phyloP scores from a whole-genome alignment of 2,888 invertebrate genomes.

The Syritta pipiens region DNA sequence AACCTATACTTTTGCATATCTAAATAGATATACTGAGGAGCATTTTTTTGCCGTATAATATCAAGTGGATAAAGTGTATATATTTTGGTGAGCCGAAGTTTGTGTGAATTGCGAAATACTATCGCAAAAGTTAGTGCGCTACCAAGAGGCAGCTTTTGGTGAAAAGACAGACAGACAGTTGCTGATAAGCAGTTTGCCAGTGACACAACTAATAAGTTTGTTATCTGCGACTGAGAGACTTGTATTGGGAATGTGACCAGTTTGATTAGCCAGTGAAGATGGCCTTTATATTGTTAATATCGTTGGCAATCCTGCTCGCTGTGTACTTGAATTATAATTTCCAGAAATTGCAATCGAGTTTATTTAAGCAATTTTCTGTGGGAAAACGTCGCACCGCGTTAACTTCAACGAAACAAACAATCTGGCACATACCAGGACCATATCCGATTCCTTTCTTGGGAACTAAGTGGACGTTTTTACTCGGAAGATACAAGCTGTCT shows the following conservation, averaged over 20 bases:
- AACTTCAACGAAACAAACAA: conserved; percentile 31
- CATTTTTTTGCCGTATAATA: not conserved
- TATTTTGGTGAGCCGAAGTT: conserved; percentile 15
- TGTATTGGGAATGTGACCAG: conserved; percentile 43
- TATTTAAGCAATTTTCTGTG: conserved; percentile 23
- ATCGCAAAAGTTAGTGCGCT: conserved; percentile 16
- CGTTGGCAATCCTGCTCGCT: conserved; percentile 75
- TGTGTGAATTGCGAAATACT: conserved; percentile 17
- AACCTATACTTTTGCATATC: conserved; percentile 31
- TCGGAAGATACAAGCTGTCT: conserved; percentile 84
- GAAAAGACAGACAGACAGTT: not conserved
- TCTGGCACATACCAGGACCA: conserved; percentile 86
- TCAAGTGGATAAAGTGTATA: conserved; percentile 4
- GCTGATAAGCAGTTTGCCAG: too few relatives aligned
- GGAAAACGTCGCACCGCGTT: conserved; percentile 22
- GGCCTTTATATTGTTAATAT: conserved; percentile 77
- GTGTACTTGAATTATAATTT: conserved; percentile 76
- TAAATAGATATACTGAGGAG: conserved; percentile 23
- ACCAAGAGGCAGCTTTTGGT: conserved; percentile 10
- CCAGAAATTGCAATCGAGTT: conserved; percentile 72
- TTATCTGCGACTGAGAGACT: conserved; percentile 6
- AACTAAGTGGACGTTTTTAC: conserved; percentile 88
- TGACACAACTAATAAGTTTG: conserved; percentile 38
- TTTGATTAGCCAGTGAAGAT: conserved; percentile 67
- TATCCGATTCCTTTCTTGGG: conserved; percentile 86